phyloP scores from a whole-genome alignment of 2,797 vertebrate species.

The Amniataba percoides region DNA sequence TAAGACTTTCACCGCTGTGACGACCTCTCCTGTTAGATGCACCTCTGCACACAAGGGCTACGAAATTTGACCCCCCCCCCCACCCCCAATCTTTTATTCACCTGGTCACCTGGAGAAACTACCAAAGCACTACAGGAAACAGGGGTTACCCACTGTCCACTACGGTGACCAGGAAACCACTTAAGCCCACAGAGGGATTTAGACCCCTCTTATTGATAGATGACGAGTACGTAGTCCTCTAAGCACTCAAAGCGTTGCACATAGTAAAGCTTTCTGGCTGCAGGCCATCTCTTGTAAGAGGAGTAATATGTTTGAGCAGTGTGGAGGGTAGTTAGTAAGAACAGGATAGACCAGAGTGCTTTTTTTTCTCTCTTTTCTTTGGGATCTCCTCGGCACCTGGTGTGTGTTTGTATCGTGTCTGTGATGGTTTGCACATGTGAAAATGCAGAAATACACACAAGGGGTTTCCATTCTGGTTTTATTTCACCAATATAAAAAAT shows the following conservation, averaged over 20 bases:
- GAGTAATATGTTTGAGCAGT: constrained; percentile 12
- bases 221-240: constrained; percentile 10
- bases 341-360: neutral
- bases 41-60: constrained; percentile 10
- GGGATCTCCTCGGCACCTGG: constrained; percentile 13
- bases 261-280: constrained; percentile 27
- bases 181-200: constrained; percentile 25
- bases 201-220: constrained; percentile 16
- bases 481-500: constrained; percentile 46
- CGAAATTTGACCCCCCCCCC: constrained; percentile 58
- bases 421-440: constrained; percentile 15
- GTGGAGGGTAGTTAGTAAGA: neutral
- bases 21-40: constrained; percentile 50
- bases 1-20: constrained; percentile 15
- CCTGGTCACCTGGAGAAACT: constrained; percentile 48
- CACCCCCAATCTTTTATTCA: constrained; percentile 21
- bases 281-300: constrained; percentile 15
- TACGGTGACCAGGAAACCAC: constrained; percentile 20
- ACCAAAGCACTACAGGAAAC: constrained; percentile 3
- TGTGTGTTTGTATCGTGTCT: constrained; percentile 9
- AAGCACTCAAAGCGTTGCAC: constrained; percentile 16
- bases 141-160: neutral
- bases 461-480: constrained; percentile 39
- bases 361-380: constrained; percentile 8
- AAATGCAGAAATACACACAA: constrained; percentile 38